phyloP scores from a whole-genome alignment of 2,888 invertebrate species.

The Endotricha flammealis region DNA sequence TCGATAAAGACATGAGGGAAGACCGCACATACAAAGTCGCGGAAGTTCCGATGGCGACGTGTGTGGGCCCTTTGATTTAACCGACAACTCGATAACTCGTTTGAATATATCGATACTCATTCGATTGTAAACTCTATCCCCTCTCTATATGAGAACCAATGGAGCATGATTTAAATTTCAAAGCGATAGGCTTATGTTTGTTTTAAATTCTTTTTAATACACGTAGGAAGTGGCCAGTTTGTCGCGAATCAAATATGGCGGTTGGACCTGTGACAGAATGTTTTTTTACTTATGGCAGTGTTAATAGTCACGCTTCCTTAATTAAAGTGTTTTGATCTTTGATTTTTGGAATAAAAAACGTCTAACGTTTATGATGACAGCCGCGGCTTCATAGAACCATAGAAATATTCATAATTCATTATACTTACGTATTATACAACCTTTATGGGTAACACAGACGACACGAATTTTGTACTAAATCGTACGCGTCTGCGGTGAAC shows the following conservation, averaged over 20 bases:
- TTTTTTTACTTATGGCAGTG: conserved; percentile 15
- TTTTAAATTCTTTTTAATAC: conserved; percentile 13
- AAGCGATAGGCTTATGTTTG: conserved; percentile 8
- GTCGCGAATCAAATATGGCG: conserved; percentile 36
- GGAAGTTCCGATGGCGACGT: conserved; percentile 49
- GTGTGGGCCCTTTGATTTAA: conserved; percentile 52
- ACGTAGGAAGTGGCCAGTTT: conserved; percentile 23
- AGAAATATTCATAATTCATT: no score
- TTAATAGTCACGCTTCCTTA: conserved; percentile 20
- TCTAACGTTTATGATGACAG: conserved; percentile 7
- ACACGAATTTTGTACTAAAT: no score
- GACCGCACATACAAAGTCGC: conserved; percentile 28
- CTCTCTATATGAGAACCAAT: conserved; percentile 5
- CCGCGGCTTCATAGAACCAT: conserved; percentile 1
- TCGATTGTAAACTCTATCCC: conserved; percentile 9
- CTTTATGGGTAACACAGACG: no score
- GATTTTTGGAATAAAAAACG: conserved; percentile 11
- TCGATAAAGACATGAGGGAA: conserved; percentile 25
- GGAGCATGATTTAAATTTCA: conserved; percentile 5
- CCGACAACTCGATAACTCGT: conserved; percentile 17
- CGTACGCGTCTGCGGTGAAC: no score
- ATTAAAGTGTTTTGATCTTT: conserved; percentile 20
- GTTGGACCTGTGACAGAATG: conserved; percentile 30
- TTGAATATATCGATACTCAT: conserved; percentile 9
- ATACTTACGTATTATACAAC: no score